phyloP scores from a whole-genome alignment of 2,797 vertebrate genomes.

The Rachycentron canadum region DNA sequence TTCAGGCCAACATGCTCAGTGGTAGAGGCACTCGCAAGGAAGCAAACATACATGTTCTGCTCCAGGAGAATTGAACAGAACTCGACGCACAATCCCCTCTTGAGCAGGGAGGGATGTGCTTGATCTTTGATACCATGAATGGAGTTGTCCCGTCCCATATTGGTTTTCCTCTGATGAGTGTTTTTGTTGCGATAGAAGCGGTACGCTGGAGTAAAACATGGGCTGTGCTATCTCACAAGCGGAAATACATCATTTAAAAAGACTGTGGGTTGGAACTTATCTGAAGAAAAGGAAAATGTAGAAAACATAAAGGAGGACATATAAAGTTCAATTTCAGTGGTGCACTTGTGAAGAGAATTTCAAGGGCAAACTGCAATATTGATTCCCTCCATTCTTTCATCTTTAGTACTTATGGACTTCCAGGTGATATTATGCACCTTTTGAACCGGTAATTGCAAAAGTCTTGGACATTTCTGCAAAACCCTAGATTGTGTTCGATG shows the following conservation, averaged over 20 bases:
- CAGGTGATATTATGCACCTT: not conserved
- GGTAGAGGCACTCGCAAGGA: constrained; percentile 13
- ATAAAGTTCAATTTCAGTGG: not conserved
- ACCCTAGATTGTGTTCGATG: not conserved
- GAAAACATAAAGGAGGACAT: not conserved
- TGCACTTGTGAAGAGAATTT: not conserved
- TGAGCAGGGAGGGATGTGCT: constrained; percentile 41
- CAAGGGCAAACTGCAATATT: not conserved
- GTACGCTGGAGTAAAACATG: constrained; percentile 21
- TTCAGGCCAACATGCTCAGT: constrained; percentile 1
- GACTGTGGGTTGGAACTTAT: constrained; percentile 16
- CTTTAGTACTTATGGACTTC: not conserved
- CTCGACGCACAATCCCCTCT: constrained; percentile 34
- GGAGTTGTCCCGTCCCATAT: constrained; percentile 42
- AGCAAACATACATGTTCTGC: constrained; percentile 28
- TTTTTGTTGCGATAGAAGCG: constrained; percentile 54
- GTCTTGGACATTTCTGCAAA: not conserved
- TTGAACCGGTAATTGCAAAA: not conserved
- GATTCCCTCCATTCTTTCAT: not conserved
- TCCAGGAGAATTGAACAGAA: constrained; percentile 33
- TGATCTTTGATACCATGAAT: constrained; percentile 61
- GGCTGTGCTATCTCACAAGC: constrained; percentile 7
- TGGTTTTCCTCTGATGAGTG: constrained; percentile 59
- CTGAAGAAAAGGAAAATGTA: not conserved
- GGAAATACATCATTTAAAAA: constrained; percentile 35